Base-by-base conservation (phyloP, 1,140 invertebrate genomes). In the Drosophila pallidifrons region DNA sequence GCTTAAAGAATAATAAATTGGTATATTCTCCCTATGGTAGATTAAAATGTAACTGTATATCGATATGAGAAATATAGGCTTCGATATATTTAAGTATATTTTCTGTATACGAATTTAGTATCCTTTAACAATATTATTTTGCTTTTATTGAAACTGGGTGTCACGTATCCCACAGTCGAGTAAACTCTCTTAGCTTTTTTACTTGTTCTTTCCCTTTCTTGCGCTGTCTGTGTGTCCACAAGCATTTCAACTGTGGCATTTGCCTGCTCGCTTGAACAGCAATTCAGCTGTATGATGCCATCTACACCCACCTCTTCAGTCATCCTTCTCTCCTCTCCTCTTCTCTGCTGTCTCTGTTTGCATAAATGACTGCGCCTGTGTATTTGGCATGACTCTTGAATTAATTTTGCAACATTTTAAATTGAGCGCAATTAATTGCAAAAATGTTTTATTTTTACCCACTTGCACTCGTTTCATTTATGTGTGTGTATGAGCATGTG, bases 341-440 rank as follows among this genome's bases (percentile, higher is more conserved):
- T 11, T 11, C 28, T 47, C 20, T 49, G 16, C 8, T 41, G 38
- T 64, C 15, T 64, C 61, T 54, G 47, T 54, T 85, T 89, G 85
- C 85, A 89, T 89, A 89, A 89, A 89, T 85, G 85, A 85, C 86
- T 89, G 86, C 81, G 85, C 85, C 86, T 89, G 85, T 89, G 81
- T 89, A 89, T 89, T 89, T 89, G 85, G 85, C 85, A 89, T 89
- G 85, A 89, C 85, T 89, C 86, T 88, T 91, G 90, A 91, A 91
- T 91, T 91, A 91, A 91, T 91, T 91, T 91, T 91, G 90, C 90
- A 91, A 91, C 90, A 91, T 91, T 91, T 91, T 91, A 91, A 91
- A 91, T 91, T 91, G 90, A 90, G 86, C 86, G 90, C 90, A 91
- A 91, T 91, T 91, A 91, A 91, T 91, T 91, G 80, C 87, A 81